Evolutionary conservation across 2,888 invertebrate species (phyloP), one percentile per base, ranked within the genome.

Genomic region (Xanthorhoe spadicearia): DNA sequence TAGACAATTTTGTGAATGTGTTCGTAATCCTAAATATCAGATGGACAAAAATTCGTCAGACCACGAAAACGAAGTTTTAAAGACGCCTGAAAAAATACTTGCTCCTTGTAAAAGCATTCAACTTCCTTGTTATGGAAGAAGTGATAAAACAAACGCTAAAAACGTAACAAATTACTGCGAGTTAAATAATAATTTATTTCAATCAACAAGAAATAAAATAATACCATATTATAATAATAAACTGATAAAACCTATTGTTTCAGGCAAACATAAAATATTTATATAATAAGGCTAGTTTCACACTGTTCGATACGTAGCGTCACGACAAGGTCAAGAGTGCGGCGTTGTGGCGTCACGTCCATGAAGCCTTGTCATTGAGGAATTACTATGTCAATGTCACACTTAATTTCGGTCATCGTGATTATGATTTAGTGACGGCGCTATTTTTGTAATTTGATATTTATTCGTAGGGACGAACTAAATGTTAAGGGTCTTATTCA

Each of bases 311-410:
- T 52, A 59, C 48, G 46, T 17, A 23, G 58, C 43, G 61, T 51
- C 63, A 64, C 62, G 54, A 9, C 62, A 64, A 61, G 66, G 67
- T 43, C 60, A 68, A 60, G 64, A 62, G 52, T 54, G 52, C 51
- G 50, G 19, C 28, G 55, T 17, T 8, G 63, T 69, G 65, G 64
- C 71, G 71, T 72, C 50, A 9, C 19, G 23, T 64, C n/a, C 23
- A 18, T 6, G 35, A 8, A 18, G 13, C 38, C 15, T 48, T 54
- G 54, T 54, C 15, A 15, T 46, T 52, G 51, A 13, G 8, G 17
- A 56, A 10, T 53, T 32, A 17, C 43, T 50, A 10, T 43, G 17
- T 38, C 50, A 51, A 62, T 56, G 56, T 62, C 50, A 61, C 48
- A 46, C 32, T 48, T 28, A 23, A 53, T 32, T 32, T 18, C 18